Evolutionary conservation across 2,113 vertebrate species (phyloP).

Genomic region (Phalacrocorax aristotelis): DNA sequence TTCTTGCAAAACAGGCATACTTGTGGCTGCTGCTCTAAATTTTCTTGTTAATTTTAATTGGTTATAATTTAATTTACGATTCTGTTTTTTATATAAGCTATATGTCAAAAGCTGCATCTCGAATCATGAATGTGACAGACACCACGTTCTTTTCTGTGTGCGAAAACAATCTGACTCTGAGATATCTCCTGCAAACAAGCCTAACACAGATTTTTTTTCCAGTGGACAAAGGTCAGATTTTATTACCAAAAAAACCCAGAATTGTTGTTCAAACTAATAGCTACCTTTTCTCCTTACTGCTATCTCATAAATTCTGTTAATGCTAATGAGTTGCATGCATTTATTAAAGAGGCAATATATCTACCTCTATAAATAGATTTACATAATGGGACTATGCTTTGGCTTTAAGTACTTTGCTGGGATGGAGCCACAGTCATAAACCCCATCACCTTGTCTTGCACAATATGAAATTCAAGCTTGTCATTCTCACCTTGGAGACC

Average conservation of each 20-base stretch:
- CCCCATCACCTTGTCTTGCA: not conserved
- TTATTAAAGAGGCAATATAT: not conserved
- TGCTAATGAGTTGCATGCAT: not conserved
- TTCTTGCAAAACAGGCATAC: not conserved
- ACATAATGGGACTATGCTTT: not conserved
- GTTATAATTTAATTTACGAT: not conserved
- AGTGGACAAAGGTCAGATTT: not conserved
- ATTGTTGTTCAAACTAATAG: not conserved
- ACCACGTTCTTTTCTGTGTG: not conserved
- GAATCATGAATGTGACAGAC: not conserved
- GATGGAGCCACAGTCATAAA: not conserved
- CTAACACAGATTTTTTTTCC: not conserved
- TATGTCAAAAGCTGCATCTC: not conserved
- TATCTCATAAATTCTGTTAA: not conserved
- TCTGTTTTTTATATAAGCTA: not conserved
- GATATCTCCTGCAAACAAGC: not conserved
- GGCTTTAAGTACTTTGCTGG: not conserved
- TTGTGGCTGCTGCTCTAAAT: not conserved
- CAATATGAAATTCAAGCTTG: not conserved
- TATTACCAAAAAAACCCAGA: not conserved
- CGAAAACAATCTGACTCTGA: not conserved
- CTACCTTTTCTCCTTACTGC: not conserved
- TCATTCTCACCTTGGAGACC: not conserved
- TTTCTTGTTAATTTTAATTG: not conserved
- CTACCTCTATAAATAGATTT: not conserved